Base-by-base conservation (phyloP, 1,140 invertebrate genomes). In the Melitaea cinxia region DNA sequence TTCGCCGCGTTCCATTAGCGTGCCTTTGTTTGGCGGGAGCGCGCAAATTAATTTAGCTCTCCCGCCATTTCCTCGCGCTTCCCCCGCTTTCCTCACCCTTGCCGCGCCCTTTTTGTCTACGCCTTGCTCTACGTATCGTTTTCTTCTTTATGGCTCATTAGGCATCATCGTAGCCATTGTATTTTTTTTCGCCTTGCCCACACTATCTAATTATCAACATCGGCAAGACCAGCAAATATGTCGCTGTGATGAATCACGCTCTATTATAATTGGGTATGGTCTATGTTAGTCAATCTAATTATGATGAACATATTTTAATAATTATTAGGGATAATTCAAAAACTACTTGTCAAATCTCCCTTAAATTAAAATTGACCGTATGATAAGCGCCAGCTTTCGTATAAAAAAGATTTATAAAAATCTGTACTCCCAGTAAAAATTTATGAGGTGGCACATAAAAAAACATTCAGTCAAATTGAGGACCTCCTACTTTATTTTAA, bases 91-190 rank as follows among this genome's bases (percentile, higher is more conserved):
- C 71, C 73, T 60, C 73, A 62, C 81, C 78, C 85, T 80, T 72
- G 66, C 80, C 81, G 78, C 77, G 81, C 83, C 83, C 79, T 84
- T 91, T 89, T 91, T 89, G 88, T 89, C 88, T 91, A 89, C 81
- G 86, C 83, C 80, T 87, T 83, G 80, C 86, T 87, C 85, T 87
- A 91, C 86, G 88, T 91, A 89, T 88, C 88, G 86, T 84, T 89
- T 91, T 91, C 88, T 91, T 89, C 86, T 91, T 91, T 89, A 91
- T 91, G 88, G 86, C 88, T 91, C 88, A 91, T 91, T 91, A 91
- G 83, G 79, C 82, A 88, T 81, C 83, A 83, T 83, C 84, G 88
- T 85, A 78, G 79, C 88, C 83, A 88, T 90, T 90, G 86, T 90
- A n/a, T 88, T 88, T 87, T 37, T 82, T 84, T 88, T 77, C 73